Conservation (phyloP, 2,888 invertebrate genomes). For the Polylopha cassiicola region DNA sequence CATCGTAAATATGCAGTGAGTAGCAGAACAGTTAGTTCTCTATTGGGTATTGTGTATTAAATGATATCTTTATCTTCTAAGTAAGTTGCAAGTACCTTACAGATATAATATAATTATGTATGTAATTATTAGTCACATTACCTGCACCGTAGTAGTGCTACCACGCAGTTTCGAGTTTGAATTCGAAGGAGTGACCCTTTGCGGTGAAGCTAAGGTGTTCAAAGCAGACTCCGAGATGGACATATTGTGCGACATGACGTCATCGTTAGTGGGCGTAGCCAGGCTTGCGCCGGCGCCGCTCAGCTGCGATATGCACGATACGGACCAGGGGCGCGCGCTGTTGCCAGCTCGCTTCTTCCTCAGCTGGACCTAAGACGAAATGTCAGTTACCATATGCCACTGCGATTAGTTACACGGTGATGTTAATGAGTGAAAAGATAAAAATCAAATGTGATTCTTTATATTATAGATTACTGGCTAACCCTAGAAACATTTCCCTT, state of each 20-base stretch:
- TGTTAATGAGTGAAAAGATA: conserved; percentile 4
- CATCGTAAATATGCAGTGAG: no score
- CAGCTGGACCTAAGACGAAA: conserved; percentile 76
- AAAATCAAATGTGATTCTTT: conserved; percentile 1
- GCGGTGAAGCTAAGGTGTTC: conserved; percentile 81
- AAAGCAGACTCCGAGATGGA: conserved; percentile 94
- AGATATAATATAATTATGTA: no score
- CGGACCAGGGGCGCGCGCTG: conserved; percentile 89
- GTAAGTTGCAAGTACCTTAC: no score
- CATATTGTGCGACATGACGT: conserved; percentile 78
- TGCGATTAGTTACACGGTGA: conserved; percentile 12
- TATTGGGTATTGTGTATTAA: no score
- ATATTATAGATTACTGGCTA: no score
- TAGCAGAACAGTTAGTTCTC: no score
- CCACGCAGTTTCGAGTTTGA: conserved; percentile 65
- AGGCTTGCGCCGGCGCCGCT: conserved; percentile 70
- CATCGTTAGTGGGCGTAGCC: conserved; percentile 56
- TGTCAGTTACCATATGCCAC: conserved; percentile 30
- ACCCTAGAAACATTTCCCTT: no score
- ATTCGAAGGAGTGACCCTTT: conserved; percentile 61
- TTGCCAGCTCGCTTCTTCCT: conserved; percentile 78
- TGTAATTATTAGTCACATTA: conserved; percentile 28
- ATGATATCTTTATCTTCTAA: no score
- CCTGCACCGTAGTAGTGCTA: conserved; percentile 72
- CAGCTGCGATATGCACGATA: conserved; percentile 89